Evolutionary conservation across 2,888 invertebrate genomes (phyloP).

Genomic region (Hirtodrosophila trivittata): DNA sequence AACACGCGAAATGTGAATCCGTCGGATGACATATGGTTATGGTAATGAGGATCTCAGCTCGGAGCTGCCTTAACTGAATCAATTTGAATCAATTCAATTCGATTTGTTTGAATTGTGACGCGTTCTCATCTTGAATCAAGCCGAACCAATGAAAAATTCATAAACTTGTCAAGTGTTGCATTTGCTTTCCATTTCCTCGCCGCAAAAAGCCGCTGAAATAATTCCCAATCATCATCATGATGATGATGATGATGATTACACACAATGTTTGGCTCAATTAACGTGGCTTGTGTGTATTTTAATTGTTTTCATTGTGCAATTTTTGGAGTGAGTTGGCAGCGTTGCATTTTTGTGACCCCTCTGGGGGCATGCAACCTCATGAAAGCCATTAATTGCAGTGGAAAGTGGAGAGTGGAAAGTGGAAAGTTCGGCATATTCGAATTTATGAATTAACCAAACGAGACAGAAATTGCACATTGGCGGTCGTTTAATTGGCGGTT

Average conservation of each 20-base stretch:
- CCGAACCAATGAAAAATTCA: constrained; percentile 52
- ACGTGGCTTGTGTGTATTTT: constrained; percentile 33
- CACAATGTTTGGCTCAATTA: constrained; percentile 52
- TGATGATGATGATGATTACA: constrained; percentile 15
- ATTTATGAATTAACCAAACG: constrained; percentile 28
- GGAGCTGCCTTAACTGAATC: constrained; percentile 34
- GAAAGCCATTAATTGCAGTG: constrained; percentile 13
- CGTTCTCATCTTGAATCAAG: constrained; percentile 7
- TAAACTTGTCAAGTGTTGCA: constrained; percentile 47
- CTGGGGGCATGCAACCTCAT: neutral
- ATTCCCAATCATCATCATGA: neutral
- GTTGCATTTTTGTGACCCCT: constrained; percentile 1
- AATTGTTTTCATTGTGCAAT: constrained; percentile 36
- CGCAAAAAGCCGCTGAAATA: constrained; percentile 17
- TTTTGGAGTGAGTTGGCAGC: constrained; percentile 1
- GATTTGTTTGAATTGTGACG: constrained; percentile 22
- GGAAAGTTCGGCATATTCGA: no score
- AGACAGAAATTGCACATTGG: constrained; percentile 19
- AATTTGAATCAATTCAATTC: constrained; percentile 30
- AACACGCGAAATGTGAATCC: constrained; percentile 38
- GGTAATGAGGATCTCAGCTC: constrained; percentile 21
- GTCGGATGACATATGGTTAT: constrained; percentile 52
- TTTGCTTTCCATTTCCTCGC: constrained; percentile 39
- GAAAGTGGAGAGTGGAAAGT: neutral
- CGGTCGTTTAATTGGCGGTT: constrained; percentile 38